phyloP scores from a whole-genome alignment of 2,113 vertebrate species.

The Regulus satrapa region DNA sequence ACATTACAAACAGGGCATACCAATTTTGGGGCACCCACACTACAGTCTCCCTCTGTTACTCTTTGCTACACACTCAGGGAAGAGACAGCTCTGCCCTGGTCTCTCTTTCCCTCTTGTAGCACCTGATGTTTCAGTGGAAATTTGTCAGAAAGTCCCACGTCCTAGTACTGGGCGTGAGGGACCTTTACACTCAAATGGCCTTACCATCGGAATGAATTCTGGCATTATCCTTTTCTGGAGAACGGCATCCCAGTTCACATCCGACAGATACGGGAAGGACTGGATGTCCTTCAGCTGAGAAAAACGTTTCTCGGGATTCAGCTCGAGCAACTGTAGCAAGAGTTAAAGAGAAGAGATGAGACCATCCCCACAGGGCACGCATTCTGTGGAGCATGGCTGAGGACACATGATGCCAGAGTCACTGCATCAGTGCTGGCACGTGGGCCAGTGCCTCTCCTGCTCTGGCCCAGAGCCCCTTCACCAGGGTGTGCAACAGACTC shows the following conservation, averaged over 20 bases:
- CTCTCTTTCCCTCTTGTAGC: not conserved
- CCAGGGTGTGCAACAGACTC: fast-evolving
- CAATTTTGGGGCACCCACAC: not conserved
- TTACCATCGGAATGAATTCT: conserved; percentile 89
- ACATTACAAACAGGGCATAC: not conserved
- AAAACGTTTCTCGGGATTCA: conserved; percentile 83
- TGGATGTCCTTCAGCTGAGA: conserved; percentile 86
- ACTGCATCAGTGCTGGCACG: fast-evolving
- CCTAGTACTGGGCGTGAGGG: not conserved
- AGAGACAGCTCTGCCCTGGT: not conserved
- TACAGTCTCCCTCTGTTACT: not conserved
- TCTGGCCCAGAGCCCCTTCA: not conserved
- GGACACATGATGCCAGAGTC: not conserved
- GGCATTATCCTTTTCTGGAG: conserved; percentile 85
- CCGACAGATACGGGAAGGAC: conserved; percentile 80
- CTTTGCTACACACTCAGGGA: not conserved
- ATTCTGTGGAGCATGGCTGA: not conserved
- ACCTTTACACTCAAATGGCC: not conserved
- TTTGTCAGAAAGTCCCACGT: fast-evolving
- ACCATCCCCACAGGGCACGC: not conserved
- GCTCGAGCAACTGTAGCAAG: conserved; percentile 81
- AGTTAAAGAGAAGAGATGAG: not conserved
- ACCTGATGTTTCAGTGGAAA: not conserved
- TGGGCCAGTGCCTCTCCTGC: not conserved
- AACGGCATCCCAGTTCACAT: conserved; percentile 90